Evolutionary conservation across 2,113 vertebrate genomes (phyloP).

Genomic region (Mustela lutreola): DNA sequence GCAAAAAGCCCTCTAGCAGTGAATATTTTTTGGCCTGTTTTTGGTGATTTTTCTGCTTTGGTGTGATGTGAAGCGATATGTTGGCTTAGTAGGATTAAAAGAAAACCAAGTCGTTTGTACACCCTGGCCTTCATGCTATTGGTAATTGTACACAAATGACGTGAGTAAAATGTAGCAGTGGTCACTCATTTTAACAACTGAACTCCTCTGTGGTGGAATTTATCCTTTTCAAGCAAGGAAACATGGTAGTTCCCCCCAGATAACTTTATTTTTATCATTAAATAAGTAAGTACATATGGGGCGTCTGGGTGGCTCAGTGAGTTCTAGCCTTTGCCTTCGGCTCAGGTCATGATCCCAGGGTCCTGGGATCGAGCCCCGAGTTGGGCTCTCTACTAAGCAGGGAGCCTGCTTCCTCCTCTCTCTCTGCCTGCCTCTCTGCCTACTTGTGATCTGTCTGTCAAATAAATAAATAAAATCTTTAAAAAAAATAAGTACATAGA

Average conservation of each 20-base stretch:
- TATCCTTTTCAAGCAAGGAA: background rate
- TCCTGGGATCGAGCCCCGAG: too few species aligned
- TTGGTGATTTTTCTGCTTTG: background rate
- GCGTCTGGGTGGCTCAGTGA: too few species aligned
- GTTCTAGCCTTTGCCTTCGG: too few species aligned
- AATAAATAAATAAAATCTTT: too few species aligned
- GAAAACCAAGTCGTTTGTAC: background rate
- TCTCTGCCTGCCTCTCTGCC: too few species aligned
- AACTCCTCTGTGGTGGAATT: background rate
- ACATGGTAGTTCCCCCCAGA: background rate
- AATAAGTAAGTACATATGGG: background rate
- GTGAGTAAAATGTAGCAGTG: background rate
- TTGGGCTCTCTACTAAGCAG: too few species aligned
- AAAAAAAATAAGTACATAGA: background rate
- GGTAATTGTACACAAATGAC: background rate
- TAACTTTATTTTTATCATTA: conserved; percentile 42
- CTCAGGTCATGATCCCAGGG: too few species aligned
- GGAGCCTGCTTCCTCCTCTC: too few species aligned
- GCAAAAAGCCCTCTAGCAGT: background rate
- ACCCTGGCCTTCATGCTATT: background rate
- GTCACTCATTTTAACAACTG: background rate
- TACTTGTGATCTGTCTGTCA: too few species aligned
- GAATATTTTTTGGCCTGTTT: background rate
- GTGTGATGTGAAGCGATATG: background rate
- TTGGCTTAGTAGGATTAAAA: background rate